A percentile compares a stretch with the other conserved stretches of the same genome.
These are phyloP conservation scores for Oophaga pumilio DNA, from an alignment of 2,113 vertebrate species.

Conservation along the genomic window DNA sequence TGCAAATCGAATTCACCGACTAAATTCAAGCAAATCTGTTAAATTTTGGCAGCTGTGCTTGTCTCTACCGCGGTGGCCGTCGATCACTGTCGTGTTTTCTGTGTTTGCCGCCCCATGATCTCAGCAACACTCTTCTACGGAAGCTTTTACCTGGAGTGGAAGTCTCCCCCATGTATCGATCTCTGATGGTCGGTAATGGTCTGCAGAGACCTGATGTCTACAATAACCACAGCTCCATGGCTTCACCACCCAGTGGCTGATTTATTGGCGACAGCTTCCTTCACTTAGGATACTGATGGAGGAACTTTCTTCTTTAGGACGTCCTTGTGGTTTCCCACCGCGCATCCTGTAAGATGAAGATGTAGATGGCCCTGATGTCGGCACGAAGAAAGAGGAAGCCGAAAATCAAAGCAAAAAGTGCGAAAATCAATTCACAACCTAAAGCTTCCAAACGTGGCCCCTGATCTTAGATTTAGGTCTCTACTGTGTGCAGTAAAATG, in stretches of 20 bases:
- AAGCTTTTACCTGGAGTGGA: slow-evolving; percentile 2
- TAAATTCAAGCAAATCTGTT: too few relatives aligned
- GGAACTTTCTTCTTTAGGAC: neutral
- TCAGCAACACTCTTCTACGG: neutral
- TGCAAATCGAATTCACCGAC: too few relatives aligned
- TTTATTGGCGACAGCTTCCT: neutral
- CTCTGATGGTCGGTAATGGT: neutral
- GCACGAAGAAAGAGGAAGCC: too few relatives aligned
- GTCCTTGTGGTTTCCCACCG: neutral
- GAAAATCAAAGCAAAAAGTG: too few relatives aligned
- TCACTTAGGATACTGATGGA: neutral
- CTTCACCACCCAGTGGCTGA: neutral
- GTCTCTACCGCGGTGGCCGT: too few relatives aligned
- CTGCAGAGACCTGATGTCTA: neutral
- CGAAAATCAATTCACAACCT: too few relatives aligned
- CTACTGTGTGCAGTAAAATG: too few relatives aligned
- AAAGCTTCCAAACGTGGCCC: too few relatives aligned
- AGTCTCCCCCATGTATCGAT: neutral
- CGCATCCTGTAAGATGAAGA: neutral
- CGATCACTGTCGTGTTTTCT: neutral
- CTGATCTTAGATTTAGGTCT: too few relatives aligned
- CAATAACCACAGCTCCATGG: neutral
- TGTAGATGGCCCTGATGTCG: too few relatives aligned
- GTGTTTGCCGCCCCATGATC: too few relatives aligned
- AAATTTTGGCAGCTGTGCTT: too few relatives aligned